phyloP scores from a whole-genome alignment of 2,888 invertebrate species.

The Xanthostigma xanthostigma region DNA sequence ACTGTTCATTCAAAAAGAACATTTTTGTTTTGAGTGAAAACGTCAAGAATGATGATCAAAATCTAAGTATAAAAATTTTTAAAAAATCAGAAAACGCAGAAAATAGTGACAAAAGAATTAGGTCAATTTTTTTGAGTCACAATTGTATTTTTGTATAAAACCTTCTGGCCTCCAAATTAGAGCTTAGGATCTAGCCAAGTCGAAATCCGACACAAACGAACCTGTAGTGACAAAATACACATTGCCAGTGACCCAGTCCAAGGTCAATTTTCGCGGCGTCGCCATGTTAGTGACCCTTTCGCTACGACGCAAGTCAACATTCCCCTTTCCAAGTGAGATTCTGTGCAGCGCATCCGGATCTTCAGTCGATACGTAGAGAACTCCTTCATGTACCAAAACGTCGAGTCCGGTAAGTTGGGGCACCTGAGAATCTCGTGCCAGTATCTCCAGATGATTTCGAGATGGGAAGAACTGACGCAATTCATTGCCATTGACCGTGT shows the following conservation, averaged over 20 bases:
- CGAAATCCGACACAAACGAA: too few relatives aligned
- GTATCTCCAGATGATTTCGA: constrained; percentile 18
- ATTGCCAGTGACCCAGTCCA: constrained; percentile 62
- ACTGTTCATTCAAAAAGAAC: constrained; percentile 22
- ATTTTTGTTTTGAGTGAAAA: too few relatives aligned
- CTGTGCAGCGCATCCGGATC: constrained; percentile 29
- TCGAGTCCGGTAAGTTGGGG: constrained; percentile 38
- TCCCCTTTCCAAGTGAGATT: constrained; percentile 10
- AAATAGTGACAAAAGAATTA: too few relatives aligned
- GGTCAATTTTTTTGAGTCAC: too few relatives aligned
- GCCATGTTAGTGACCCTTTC: too few relatives aligned
- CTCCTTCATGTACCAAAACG: constrained; percentile 27
- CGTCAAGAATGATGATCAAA: too few relatives aligned
- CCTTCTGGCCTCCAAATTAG: too few relatives aligned
- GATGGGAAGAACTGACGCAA: constrained; percentile 34
- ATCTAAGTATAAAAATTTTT: too few relatives aligned
- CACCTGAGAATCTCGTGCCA: constrained; percentile 8
- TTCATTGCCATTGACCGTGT: constrained; percentile 31
- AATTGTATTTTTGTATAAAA: too few relatives aligned
- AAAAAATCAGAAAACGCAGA: too few relatives aligned
- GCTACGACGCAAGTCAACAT: too few relatives aligned
- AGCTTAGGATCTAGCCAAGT: too few relatives aligned
- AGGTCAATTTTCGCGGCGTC: constrained; percentile 28
- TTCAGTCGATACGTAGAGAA: constrained; percentile 34
- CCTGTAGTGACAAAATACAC: constrained; percentile 40